Evolutionary conservation across 2,888 invertebrate species (phyloP).

Genomic region (Stegana nigrithorax): DNA sequence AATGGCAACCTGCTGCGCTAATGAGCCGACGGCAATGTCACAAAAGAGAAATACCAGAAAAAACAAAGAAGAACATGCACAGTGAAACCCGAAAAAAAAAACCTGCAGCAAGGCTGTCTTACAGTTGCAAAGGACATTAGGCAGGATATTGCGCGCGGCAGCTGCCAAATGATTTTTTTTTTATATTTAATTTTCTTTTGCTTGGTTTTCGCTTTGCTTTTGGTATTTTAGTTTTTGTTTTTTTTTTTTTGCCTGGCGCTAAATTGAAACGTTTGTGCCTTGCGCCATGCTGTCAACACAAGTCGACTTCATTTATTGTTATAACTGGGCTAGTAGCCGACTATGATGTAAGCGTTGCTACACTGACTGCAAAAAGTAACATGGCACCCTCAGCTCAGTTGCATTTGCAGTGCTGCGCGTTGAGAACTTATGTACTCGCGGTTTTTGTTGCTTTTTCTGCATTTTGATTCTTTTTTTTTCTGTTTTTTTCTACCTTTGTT

Average conservation of each 20-base stretch:
- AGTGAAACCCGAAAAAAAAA: too few species aligned
- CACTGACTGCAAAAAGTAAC: too few species aligned
- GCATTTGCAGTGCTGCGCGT: neutral
- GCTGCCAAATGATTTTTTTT: constrained; percentile 46
- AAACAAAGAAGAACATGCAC: constrained; percentile 28
- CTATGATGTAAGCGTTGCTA: constrained; percentile 33
- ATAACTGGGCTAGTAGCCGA: constrained; percentile 4
- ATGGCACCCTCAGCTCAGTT: too few species aligned
- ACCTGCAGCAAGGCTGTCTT: constrained; percentile 37
- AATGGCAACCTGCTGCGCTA: constrained; percentile 54
- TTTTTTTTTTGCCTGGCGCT: neutral
- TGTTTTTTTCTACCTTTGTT: neutral
- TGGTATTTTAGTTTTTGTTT: neutral
- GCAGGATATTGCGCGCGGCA: constrained; percentile 47
- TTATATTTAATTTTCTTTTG: constrained; percentile 31
- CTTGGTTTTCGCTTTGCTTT: neutral
- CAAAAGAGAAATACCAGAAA: constrained; percentile 28
- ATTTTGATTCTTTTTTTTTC: constrained; percentile 1
- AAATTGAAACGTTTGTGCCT: constrained; percentile 14
- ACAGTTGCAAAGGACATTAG: constrained; percentile 42
- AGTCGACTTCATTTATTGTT: neutral
- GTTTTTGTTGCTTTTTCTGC: neutral
- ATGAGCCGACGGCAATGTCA: constrained; percentile 46
- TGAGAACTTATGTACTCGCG: too few species aligned
- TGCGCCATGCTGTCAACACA: constrained; percentile 23